phyloP scores from a whole-genome alignment of 37 sponge, comb jelly and placozoan species.

The Hormiphora californensis region DNA sequence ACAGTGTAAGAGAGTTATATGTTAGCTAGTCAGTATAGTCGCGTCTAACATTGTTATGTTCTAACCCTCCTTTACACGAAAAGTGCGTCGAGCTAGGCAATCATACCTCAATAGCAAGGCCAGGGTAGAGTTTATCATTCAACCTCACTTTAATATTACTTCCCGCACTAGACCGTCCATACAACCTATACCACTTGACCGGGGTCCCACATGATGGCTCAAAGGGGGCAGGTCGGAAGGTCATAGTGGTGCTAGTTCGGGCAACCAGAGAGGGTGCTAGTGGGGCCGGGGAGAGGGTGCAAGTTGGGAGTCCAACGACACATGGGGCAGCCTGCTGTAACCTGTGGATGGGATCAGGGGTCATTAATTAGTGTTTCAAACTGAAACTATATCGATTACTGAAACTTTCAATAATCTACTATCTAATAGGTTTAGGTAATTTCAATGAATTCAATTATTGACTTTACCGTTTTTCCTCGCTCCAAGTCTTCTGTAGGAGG shows the following conservation, averaged over 20 bases:
- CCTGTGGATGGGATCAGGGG: too few relatives aligned
- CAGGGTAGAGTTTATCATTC: constrained; percentile 68
- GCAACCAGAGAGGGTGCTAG: constrained; percentile 63
- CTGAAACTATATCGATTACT: too few relatives aligned
- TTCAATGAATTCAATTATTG: too few relatives aligned
- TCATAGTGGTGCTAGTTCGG: constrained; percentile 60
- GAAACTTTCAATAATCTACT: too few relatives aligned
- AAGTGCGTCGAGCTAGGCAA: not conserved
- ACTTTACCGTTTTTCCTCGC: constrained; percentile 35
- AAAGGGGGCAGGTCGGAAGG: constrained; percentile 66
- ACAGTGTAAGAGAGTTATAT: too few relatives aligned
- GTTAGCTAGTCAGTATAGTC: too few relatives aligned
- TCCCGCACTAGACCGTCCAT: constrained; percentile 70
- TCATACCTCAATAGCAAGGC: constrained; percentile 69
- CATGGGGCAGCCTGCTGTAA: too few relatives aligned
- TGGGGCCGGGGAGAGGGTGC: too few relatives aligned
- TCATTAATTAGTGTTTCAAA: too few relatives aligned
- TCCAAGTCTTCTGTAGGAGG: constrained; percentile 2
- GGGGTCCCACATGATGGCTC: constrained; percentile 42
- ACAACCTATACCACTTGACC: constrained; percentile 75
- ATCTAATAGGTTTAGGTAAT: too few relatives aligned
- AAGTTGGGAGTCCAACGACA: too few relatives aligned
- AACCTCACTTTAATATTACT: constrained; percentile 84
- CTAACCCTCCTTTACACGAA: not conserved
- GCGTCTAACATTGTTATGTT: too few relatives aligned